Percentiles rank a stretch among this genome's conserved stretches.
Conservation (phyloP, 2,113 vertebrate species). For the Caracal caracal region DNA sequence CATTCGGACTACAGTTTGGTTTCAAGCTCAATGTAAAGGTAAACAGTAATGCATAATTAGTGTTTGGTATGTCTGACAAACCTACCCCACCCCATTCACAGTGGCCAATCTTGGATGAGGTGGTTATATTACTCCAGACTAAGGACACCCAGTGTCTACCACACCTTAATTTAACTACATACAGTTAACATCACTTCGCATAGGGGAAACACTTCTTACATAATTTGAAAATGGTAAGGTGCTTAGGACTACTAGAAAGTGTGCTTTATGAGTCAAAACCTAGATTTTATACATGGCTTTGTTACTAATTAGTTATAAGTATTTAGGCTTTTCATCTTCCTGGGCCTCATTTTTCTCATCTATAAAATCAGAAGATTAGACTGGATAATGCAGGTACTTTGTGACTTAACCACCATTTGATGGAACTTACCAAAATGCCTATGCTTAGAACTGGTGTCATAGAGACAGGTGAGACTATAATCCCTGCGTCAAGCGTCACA, state of each 20-base stretch:
- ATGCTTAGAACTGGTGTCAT: neutral
- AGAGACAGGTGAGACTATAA: neutral
- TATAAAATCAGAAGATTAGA: neutral
- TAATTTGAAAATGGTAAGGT: constrained; percentile 13
- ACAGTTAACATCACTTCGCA: neutral
- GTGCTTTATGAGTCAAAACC: neutral
- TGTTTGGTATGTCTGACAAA: neutral
- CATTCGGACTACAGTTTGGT: neutral
- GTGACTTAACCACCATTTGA: neutral
- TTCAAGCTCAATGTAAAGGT: neutral
- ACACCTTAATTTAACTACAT: neutral
- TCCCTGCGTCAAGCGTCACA: neutral
- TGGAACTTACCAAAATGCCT: neutral
- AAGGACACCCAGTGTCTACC: neutral
- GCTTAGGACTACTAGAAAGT: neutral
- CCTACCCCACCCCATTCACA: neutral
- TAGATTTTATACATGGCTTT: neutral
- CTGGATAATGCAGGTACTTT: neutral
- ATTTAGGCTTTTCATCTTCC: neutral
- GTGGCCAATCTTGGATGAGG: neutral
- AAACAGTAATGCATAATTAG: neutral
- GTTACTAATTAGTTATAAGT: neutral
- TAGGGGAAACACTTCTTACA: neutral
- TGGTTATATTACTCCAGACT: neutral
- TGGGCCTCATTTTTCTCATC: neutral